phyloP scores from a whole-genome alignment of 2,888 invertebrate genomes.

The Sinohyriopsis cumingii region DNA sequence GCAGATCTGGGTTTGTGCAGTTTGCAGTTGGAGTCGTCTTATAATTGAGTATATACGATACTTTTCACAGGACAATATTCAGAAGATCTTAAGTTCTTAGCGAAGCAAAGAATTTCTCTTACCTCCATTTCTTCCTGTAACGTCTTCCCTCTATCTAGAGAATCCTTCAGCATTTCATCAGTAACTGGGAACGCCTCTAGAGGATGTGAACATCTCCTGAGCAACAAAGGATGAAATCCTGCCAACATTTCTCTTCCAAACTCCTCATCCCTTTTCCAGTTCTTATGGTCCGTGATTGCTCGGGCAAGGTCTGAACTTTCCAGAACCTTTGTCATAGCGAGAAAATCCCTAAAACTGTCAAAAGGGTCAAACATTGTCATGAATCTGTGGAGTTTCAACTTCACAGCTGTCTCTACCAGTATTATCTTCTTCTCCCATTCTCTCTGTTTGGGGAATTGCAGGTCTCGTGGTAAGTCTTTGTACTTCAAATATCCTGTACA shows the following conservation, averaged over 20 bases:
- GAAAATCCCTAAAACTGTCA: constrained; percentile 30
- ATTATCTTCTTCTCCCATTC: constrained; percentile 30
- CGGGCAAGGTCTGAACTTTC: constrained; percentile 18
- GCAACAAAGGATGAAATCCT: constrained; percentile 28
- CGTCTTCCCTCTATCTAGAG: constrained; percentile 23
- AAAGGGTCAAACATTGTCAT: constrained; percentile 25
- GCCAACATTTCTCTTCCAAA: constrained; percentile 28
- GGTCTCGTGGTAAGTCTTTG: constrained; percentile 26
- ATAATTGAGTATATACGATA: no score
- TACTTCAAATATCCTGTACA: constrained; percentile 22
- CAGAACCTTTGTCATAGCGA: constrained; percentile 20
- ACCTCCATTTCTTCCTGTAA: constrained; percentile 36
- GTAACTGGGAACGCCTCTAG: constrained; percentile 30
- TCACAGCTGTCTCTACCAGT: constrained; percentile 22
- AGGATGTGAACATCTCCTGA: constrained; percentile 9
- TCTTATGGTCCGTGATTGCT: constrained; percentile 21
- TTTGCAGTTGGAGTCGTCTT: no score
- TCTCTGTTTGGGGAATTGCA: constrained; percentile 24
- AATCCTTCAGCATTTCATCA: constrained; percentile 20
- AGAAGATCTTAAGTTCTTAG: no score
- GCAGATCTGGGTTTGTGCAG: no score
- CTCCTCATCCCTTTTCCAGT: constrained; percentile 34
- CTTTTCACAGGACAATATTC: no score
- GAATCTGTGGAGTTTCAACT: constrained; percentile 33
- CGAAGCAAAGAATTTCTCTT: neutral